Base-by-base conservation (phyloP, 2,888 invertebrate species). In the Melinaea menophilus region DNA sequence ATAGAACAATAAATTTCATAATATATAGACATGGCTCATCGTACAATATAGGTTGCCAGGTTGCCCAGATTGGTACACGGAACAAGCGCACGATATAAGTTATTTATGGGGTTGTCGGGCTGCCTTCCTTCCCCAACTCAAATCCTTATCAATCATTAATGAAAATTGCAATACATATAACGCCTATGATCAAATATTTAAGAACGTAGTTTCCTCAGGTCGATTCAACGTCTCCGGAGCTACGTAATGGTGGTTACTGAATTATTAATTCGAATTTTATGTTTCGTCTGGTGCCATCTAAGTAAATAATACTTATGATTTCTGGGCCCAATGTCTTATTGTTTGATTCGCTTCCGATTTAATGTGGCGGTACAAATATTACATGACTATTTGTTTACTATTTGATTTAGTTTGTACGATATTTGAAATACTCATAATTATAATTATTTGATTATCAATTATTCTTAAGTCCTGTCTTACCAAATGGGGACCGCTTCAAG, bases 161-260 rank as follows among this genome's bases (percentile, higher is more conserved):
- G 84, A 84, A 88, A 88, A 89, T 88, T 89, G 87, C 90, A 88
- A 88, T 90, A 88, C 86, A 88, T 88, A 89, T 89, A 88, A 88
- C 86, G 84, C 82, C 75, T 77, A 73, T 73, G 79, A 78, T 89
- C 81, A 86, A 90, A 89, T 90, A 90, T 90, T 89, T 80, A 89
- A 75, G 72, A 71, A 72, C 77, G 81, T 84, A 87, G 88, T 87
- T 85, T 83, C 68, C 70, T 66, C 64, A 64, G 66, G 66, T 66
- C 66, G 65, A 71, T 71, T 69, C 69, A 55, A 65, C 70, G 69
- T 70, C 70, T 69, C 78, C 74, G 76, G 73, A 73, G 69, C 72
- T 68, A 66, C 72, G 85, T 90, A 89, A 89, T 88, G 88, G 88
- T 75, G 75, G 75, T 66, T 72, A 58, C 68, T 89, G 87, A 87